Base-by-base conservation (phyloP, 1,140 invertebrate genomes). In the Formica selysi region DNA sequence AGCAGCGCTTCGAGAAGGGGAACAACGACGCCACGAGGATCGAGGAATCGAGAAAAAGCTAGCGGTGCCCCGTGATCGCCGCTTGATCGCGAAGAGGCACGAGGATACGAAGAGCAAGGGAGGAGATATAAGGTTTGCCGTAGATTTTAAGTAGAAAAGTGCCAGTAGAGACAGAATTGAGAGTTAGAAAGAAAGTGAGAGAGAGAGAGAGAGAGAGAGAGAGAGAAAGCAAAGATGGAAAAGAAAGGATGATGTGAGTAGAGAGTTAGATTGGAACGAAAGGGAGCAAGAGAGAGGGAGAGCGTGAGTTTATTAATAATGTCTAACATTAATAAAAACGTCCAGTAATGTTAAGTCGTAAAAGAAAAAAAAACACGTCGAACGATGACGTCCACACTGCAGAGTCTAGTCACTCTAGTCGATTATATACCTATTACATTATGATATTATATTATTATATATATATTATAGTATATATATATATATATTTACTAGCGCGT, bases 141-240 rank as follows among this genome's bases (percentile, higher is more conserved):
- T 95, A 95, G 93, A 91, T 92, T 93, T 86, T 93, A 95, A 95
- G 94, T 95, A 95, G 94, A 95, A 95, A 95, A 95, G 94, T 95
- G 94, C 94, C 94, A 95, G 94, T 95, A 95, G 93, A 90, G 89
- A 93, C 87, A 92, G 61, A 91, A 88, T 91, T 73, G 74, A 91
- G 87, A 90, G 87, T 19, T 59, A 89, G 59, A 68, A 51, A 80
- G 54, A 10, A 11, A 87, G 61, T 83, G 61, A 83, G 57, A 65
- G 22, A 44, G 76, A 84, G 57, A 61, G 38, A 73, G 62, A 29
- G 65, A 71, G 29, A 73, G n/a, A 38, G 36, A 64, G 32, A 44
- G 57, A 38, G 16, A 68, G 26, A 48, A 26, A 78, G 32, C 32
- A 32, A 32, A 64, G 32, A 44, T 22, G 44, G 16, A 67, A 38